Conservation (phyloP, 2,113 vertebrate genomes). For the human region GRCh38 chr2:125872001-125872500, state of each 20-base stretch:
- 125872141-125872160: background rate
- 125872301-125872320: background rate
- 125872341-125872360: background rate
- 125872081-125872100: background rate
- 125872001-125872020: accelerated
- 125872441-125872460: constrained; percentile 39
- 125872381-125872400: background rate
- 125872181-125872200: background rate
- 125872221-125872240: background rate
- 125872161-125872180: background rate
- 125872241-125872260: background rate
- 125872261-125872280: background rate
- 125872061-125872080: background rate
- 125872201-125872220: background rate
- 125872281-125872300: background rate
- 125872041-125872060: background rate
- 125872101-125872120: background rate
- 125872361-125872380: constrained; percentile 35
- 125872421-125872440: constrained; percentile 52
- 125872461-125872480: constrained; percentile 25
- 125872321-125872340: background rate
- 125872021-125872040: background rate
- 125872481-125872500: constrained; percentile 35
- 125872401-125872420: background rate
- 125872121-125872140: background rate